phyloP scores from a whole-genome alignment of 2,797 vertebrate genomes.

The Ficedula albicollis region DNA sequence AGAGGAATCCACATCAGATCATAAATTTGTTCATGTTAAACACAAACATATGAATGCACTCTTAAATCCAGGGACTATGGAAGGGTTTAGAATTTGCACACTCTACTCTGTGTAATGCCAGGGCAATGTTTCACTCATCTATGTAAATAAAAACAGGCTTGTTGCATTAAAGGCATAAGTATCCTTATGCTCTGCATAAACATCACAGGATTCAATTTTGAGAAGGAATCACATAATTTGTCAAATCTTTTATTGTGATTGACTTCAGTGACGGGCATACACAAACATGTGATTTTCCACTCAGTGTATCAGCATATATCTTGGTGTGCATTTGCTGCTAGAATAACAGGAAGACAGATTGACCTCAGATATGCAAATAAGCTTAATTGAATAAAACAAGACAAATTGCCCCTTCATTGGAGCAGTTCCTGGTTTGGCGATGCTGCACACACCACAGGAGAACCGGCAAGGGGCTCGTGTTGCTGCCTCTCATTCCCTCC shows the following conservation, averaged over 20 bases:
- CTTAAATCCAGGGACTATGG: slow-evolving; percentile 42
- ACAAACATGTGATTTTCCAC: slow-evolving; percentile 54
- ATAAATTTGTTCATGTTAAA: slow-evolving; percentile 74
- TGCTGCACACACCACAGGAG: background rate
- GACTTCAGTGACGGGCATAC: slow-evolving; percentile 22
- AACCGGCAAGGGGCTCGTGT: accelerated
- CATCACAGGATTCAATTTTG: slow-evolving; percentile 53
- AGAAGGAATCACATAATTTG: slow-evolving; percentile 53
- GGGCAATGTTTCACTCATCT: slow-evolving; percentile 62
- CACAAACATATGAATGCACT: slow-evolving; percentile 68
- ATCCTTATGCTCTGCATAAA: slow-evolving; percentile 48
- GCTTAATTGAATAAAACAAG: slow-evolving; percentile 23
- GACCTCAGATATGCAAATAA: slow-evolving; percentile 58
- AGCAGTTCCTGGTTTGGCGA: background rate
- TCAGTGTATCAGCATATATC: background rate
- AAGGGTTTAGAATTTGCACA: slow-evolving; percentile 63
- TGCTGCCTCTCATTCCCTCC: background rate
- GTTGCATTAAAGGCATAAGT: slow-evolving; percentile 52
- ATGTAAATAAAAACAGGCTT: slow-evolving; percentile 67
- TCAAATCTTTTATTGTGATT: slow-evolving; percentile 47
- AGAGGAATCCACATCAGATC: slow-evolving; percentile 71
- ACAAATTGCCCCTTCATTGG: background rate
- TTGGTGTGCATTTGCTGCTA: slow-evolving; percentile 9
- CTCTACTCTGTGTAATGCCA: slow-evolving; percentile 59
- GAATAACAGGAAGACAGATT: slow-evolving; percentile 36